These are phyloP conservation scores for Drosophila saltans DNA, from an alignment of 1,140 invertebrate genomes.

Conservation along the genomic window DNA sequence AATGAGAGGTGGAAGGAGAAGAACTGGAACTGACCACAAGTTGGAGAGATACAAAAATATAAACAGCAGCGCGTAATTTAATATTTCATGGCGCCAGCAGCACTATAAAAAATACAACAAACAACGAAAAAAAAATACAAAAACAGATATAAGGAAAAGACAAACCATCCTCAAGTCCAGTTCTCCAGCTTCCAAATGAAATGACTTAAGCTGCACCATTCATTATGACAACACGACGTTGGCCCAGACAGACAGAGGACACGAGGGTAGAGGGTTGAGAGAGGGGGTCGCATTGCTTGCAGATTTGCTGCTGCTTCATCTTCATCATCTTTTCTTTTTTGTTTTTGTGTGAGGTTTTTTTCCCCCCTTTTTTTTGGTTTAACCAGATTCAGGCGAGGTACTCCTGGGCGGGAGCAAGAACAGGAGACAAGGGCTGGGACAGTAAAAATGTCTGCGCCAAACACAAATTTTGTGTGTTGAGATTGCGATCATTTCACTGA, in stretches of 20 bases:
- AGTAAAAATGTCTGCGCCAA: conserved; percentile 81
- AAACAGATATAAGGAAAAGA: conserved; percentile 32
- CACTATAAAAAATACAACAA: conserved; percentile 70
- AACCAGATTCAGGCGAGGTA: conserved; percentile 22
- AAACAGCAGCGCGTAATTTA: conserved; percentile 82
- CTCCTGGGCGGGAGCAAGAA: conserved; percentile 4
- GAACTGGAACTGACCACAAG: conserved; percentile 21
- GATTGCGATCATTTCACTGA: conserved; percentile 80
- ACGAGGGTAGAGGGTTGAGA: conserved; percentile 25
- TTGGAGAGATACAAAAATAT: conserved; percentile 2
- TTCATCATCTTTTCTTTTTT: conserved; percentile 76
- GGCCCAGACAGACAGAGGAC: conserved; percentile 17
- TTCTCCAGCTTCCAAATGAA: conserved; percentile 71
- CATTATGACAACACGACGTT: conserved; percentile 83
- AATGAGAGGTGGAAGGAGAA: conserved; percentile 31
- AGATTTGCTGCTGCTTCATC: conserved; percentile 79
- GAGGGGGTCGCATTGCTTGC: conserved; percentile 55
- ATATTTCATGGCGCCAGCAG: conserved; percentile 83
- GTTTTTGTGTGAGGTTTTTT: conserved; percentile 52
- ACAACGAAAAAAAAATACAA: conserved; percentile 16
- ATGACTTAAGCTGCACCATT: conserved; percentile 83
- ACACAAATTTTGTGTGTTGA: conserved; percentile 80
- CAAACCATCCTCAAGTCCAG: conserved; percentile 39
- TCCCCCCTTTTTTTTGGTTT: conserved; percentile 61
- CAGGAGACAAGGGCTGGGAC: conserved; percentile 33